Base-by-base conservation (phyloP, 2,797 vertebrate species). In the Gymnothorax reevesii region DNA sequence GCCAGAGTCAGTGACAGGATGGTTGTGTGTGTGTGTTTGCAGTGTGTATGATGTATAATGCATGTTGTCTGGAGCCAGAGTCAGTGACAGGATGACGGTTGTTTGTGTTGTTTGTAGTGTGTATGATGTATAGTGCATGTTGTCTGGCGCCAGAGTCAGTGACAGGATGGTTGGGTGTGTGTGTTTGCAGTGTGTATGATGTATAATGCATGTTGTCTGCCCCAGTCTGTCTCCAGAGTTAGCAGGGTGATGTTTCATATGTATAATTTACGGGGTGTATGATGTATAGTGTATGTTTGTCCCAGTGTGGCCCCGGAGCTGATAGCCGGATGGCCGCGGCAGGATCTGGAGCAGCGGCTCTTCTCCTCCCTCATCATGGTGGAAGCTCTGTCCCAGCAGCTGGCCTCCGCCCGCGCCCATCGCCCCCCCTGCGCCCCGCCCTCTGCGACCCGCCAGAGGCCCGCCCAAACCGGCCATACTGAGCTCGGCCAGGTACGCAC, bases 311-410 rank as follows among this genome's bases (percentile, higher is more conserved):
- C 95, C 73, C 94, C 93, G 33, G 96, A 96, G 80, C 95, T 94
- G 89, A 91, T 99, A 87, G 94, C 93, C 85, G 27, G 90, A 83
- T 91, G 97, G 55, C 92, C 96, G 0, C 95, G 95, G 87, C 90
- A 90, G 5, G 97, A 98, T 90, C 92, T 99, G 87, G 97, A 98
- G 90, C 95, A 95, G 90, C 95, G 97, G 57, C 90, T 99, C 88
- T 94, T 94, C 90, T 97, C 96, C 33, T 95, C 95, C 83, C 96
- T 98, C 85, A 95, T 97, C 91, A 96, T 98, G 94, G 94, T 97
- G 17, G 97, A 99, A 90, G 96, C 95, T 57, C 95, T 99, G 33
- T 95, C 96, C 0, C 94, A 93, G 88, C 97, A 98, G 92, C 90
- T 98, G 85, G 79, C 91, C 55, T 93, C 94, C 90, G 95, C 94